These are phyloP conservation scores for Euleptes europaea DNA, from an alignment of 2,113 vertebrate genomes.

Conservation along the genomic window DNA sequence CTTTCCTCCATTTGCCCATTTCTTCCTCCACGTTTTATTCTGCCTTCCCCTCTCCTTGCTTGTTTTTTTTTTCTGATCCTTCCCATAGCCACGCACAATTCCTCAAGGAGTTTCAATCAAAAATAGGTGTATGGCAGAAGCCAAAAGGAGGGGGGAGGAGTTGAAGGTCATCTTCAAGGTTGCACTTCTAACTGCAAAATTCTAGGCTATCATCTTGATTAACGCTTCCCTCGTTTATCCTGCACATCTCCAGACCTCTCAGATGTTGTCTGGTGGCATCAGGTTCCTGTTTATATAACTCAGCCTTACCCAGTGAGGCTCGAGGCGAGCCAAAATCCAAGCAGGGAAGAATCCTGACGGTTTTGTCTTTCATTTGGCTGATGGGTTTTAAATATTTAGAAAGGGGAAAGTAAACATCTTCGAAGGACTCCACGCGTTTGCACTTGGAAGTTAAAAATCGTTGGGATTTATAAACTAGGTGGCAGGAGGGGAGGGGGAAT, in stretches of 20 bases:
- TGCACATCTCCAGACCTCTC: not conserved
- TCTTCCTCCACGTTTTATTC: not conserved
- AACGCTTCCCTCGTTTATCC: not conserved
- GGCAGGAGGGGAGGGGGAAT: not conserved
- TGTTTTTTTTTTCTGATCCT: too few species aligned
- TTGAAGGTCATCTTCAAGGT: not conserved
- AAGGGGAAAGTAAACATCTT: constrained; percentile 10
- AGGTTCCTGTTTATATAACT: constrained; percentile 17
- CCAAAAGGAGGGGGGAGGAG: not conserved
- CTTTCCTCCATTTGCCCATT: not conserved
- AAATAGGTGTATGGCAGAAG: too few species aligned
- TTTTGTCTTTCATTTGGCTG: constrained; percentile 30
- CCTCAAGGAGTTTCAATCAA: too few species aligned
- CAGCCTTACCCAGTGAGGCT: not conserved
- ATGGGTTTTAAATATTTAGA: constrained; percentile 50
- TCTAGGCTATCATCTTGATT: not conserved
- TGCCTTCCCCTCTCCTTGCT: not conserved
- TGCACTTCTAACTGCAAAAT: not conserved
- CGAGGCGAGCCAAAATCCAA: accelerated
- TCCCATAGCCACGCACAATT: too few species aligned
- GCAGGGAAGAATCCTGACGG: not conserved
- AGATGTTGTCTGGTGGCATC: not conserved
- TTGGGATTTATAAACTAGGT: constrained; percentile 4
- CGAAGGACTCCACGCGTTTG: constrained; percentile 15
- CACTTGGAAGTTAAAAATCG: not conserved